Evolutionary conservation across 2,888 invertebrate species (phyloP).

Genomic region (Apoda limacodes): DNA sequence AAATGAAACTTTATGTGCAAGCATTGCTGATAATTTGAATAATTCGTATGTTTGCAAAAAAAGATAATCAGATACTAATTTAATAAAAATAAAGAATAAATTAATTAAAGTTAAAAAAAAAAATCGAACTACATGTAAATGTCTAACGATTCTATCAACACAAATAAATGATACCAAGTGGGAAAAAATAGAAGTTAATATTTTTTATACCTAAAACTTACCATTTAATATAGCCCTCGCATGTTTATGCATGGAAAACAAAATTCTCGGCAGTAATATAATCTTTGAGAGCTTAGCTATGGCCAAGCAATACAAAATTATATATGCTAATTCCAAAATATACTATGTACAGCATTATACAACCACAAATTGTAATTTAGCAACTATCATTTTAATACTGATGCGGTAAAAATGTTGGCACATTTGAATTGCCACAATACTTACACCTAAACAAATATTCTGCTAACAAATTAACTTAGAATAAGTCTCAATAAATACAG

Average conservation of each 20-base stretch:
- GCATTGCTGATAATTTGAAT: too few relatives aligned
- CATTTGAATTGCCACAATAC: conserved; percentile 48
- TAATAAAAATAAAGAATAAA: too few relatives aligned
- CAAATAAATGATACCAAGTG: too few relatives aligned
- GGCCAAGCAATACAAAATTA: conserved; percentile 30
- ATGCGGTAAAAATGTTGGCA: conserved; percentile 71
- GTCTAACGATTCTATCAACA: too few relatives aligned
- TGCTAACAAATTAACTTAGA: conserved; percentile 52
- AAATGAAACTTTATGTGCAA: too few relatives aligned
- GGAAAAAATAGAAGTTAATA: too few relatives aligned
- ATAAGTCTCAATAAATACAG: conserved; percentile 44
- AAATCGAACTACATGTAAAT: too few relatives aligned
- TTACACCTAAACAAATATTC: conserved; percentile 55
- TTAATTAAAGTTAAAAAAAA: too few relatives aligned
- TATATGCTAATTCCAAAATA: conserved; percentile 36
- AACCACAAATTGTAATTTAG: conserved; percentile 56
- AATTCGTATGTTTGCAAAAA: too few relatives aligned
- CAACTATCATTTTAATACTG: conserved; percentile 66
- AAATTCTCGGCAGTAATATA: conserved; percentile 45
- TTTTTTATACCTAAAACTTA: conserved; percentile 37
- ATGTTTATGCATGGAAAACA: conserved; percentile 63
- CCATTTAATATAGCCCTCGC: conserved; percentile 53
- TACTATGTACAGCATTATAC: conserved; percentile 60
- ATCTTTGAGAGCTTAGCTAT: conserved; percentile 30
- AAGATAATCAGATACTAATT: too few relatives aligned